Conservation (phyloP, 92 coral and sea anemone species). For the Parazoanthus swiftii region DNA sequence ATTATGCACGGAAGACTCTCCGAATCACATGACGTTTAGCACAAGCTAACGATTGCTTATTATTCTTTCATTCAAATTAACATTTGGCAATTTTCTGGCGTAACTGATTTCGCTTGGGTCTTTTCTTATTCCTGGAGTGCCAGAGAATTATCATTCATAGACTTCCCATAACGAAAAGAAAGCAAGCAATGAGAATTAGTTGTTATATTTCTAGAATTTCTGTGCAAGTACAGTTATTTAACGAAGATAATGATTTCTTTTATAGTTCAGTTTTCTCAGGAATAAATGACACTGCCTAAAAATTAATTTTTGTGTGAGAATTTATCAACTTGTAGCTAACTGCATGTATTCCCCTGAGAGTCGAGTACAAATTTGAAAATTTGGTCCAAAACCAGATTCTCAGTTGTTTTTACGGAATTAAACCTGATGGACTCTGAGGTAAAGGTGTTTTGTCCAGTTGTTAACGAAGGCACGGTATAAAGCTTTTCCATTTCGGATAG, state of each 20-base stretch:
- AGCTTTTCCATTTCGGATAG: background rate
- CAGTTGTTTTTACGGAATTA: too few relatives aligned
- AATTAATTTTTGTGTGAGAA: background rate
- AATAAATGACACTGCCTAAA: background rate
- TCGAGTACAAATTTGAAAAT: background rate
- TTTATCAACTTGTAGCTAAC: too few relatives aligned
- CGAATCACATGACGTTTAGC: too few relatives aligned
- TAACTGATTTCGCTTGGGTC: too few relatives aligned
- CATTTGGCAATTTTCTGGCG: too few relatives aligned
- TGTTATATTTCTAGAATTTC: background rate
- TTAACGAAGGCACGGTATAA: background rate
- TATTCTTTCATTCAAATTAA: too few relatives aligned
- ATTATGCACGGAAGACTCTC: too few relatives aligned
- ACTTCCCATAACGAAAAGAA: background rate
- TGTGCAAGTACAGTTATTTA: too few relatives aligned
- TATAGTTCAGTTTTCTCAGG: background rate
- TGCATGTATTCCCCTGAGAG: background rate
- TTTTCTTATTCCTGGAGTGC: too few relatives aligned
- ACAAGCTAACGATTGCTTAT: too few relatives aligned
- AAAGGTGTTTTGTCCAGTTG: background rate
- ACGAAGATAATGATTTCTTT: background rate
- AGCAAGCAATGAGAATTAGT: background rate
- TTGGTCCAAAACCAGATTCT: background rate
- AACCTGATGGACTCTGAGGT: too few relatives aligned
- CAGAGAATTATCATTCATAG: too few relatives aligned